phyloP scores from a whole-genome alignment of 2,888 invertebrate species.

The Ennomos quercinarius region DNA sequence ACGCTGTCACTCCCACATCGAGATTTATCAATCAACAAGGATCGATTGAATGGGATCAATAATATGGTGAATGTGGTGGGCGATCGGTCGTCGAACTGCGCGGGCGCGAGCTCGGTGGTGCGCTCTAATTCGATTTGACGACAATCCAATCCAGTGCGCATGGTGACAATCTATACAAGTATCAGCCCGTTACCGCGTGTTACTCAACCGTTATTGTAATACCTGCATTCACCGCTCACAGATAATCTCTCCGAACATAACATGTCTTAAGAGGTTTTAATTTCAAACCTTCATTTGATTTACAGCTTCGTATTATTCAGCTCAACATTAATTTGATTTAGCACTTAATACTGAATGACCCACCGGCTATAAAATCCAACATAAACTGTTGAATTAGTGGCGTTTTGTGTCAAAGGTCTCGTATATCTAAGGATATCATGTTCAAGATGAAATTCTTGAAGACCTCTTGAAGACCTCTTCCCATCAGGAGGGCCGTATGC shows the following conservation, averaged over 20 bases:
- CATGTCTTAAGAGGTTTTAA: conserved; percentile 49
- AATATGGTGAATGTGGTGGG: conserved; percentile 76
- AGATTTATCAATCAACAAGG: conserved; percentile 78
- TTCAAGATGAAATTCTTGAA: conserved; percentile 34
- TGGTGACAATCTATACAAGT: conserved; percentile 53
- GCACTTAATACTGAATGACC: conserved; percentile 48
- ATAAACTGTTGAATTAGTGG: conserved; percentile 51
- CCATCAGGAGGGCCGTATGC: no score
- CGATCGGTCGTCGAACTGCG: conserved; percentile 85
- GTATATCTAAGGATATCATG: conserved; percentile 25
- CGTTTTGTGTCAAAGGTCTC: conserved; percentile 52
- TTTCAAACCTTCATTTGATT: conserved; percentile 52
- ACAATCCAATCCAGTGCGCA: conserved; percentile 76
- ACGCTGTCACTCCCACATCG: conserved; percentile 71
- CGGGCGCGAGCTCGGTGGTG: conserved; percentile 77
- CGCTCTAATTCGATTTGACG: conserved; percentile 82
- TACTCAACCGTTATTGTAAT: conserved; percentile 59
- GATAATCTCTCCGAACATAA: conserved; percentile 50
- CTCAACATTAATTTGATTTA: conserved; percentile 57
- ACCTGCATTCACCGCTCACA: conserved; percentile 34
- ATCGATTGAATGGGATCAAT: conserved; percentile 80
- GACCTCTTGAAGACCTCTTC: no score
- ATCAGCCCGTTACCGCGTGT: conserved; percentile 55
- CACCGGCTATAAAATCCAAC: conserved; percentile 34
- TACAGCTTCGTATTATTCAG: conserved; percentile 48